Conservation (phyloP, 2,888 invertebrate species). For the Drosophila helvetica region DNA sequence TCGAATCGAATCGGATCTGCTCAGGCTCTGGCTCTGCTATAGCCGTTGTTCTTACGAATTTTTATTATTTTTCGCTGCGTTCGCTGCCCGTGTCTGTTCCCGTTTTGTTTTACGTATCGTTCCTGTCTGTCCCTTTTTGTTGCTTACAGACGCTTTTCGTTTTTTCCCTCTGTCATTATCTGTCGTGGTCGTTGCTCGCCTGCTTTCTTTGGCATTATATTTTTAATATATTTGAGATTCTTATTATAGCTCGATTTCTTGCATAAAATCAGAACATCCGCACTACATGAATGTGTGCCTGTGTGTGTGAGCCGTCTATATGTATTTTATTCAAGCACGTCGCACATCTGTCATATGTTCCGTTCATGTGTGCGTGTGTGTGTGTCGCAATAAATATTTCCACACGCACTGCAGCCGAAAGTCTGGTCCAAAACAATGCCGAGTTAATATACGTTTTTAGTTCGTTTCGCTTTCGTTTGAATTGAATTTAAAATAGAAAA, state of each 20-base stretch:
- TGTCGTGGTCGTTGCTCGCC: constrained; percentile 30
- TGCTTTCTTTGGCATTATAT: constrained; percentile 61
- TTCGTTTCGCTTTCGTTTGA: constrained; percentile 19
- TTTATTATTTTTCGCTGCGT: constrained; percentile 32
- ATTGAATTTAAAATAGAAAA: constrained; percentile 25
- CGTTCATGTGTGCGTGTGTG: constrained; percentile 6
- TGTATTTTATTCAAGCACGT: constrained; percentile 19
- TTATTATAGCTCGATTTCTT: constrained; percentile 73
- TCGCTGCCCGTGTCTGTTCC: constrained; percentile 24
- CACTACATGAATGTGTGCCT: constrained; percentile 40
- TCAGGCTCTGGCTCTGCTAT: constrained; percentile 1
- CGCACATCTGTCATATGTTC: constrained; percentile 24
- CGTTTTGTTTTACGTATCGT: constrained; percentile 19
- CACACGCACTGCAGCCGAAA: constrained; percentile 33
- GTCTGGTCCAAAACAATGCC: constrained; percentile 11
- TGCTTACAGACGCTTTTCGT: constrained; percentile 22
- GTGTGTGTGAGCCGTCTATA: constrained; percentile 47
- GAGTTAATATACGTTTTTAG: constrained; percentile 14
- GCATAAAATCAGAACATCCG: constrained; percentile 74
- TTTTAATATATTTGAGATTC: constrained; percentile 69
- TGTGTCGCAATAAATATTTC: constrained; percentile 43
- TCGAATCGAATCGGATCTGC: constrained; percentile 10
- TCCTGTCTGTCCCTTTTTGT: constrained; percentile 19
- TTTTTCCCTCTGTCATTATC: constrained; percentile 5
- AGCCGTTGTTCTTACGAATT: constrained; percentile 2